These are phyloP conservation scores for Megastigmus dorsalis DNA, from an alignment of 2,888 invertebrate species.

Conservation along the genomic window DNA sequence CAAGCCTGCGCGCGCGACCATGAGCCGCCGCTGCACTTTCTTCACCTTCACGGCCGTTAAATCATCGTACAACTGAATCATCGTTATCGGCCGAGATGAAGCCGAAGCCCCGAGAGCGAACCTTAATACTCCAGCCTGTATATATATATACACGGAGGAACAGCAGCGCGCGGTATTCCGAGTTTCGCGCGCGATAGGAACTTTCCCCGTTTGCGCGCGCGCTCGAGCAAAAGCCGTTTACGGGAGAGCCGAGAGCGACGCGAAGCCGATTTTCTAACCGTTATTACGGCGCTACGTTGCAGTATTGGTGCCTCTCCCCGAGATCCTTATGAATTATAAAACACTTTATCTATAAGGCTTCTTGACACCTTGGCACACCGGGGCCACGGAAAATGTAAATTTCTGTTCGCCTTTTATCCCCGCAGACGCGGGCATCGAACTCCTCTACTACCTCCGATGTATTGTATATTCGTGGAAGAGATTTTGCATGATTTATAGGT, in stretches of 20 bases:
- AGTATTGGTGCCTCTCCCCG: background rate
- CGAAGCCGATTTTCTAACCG: constrained; percentile 32
- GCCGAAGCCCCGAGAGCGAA: too few species aligned
- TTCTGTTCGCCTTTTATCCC: background rate
- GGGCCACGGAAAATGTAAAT: constrained; percentile 29
- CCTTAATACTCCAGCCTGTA: too few species aligned
- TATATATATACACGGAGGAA: too few species aligned
- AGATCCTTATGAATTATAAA: constrained; percentile 35
- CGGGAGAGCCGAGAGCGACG: constrained; percentile 21
- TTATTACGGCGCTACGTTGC: constrained; percentile 7
- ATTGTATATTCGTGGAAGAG: constrained; percentile 18
- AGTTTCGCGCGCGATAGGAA: constrained; percentile 13
- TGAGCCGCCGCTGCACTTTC: constrained; percentile 14
- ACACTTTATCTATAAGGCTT: constrained; percentile 18
- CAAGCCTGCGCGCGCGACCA: background rate
- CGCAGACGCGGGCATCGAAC: constrained; percentile 1
- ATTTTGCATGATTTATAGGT: constrained; percentile 23
- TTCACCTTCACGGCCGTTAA: constrained; percentile 38
- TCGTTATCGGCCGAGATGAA: constrained; percentile 37
- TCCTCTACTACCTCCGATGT: background rate
- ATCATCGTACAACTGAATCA: constrained; percentile 47
- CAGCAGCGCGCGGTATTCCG: too few species aligned
- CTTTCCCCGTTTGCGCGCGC: constrained; percentile 43
- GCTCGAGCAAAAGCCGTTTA: constrained; percentile 24
- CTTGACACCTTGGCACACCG: constrained; percentile 31